Percentiles rank a stretch among this genome's conserved stretches.
Conservation (phyloP, 2,113 vertebrate species). For the Gasterosteus aculeatus region DNA sequence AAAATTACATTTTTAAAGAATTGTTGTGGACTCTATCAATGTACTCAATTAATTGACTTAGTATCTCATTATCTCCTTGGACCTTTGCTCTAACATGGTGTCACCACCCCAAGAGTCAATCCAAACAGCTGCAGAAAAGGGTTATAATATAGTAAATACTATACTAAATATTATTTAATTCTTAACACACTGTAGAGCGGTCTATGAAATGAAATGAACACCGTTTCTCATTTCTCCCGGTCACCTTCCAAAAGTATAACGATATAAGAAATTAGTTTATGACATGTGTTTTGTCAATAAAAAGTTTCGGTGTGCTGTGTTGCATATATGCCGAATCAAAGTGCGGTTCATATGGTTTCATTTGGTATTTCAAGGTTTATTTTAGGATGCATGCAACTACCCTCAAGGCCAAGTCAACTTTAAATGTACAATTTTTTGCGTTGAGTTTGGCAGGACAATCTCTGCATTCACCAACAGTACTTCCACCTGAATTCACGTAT, state of each 20-base stretch:
- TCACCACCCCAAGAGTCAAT: background rate
- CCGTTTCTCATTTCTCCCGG: too few species aligned
- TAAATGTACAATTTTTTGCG: background rate
- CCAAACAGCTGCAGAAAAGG: background rate
- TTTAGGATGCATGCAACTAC: rapidly evolving
- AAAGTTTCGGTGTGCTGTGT: too few species aligned
- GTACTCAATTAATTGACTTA: background rate
- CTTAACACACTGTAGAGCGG: background rate
- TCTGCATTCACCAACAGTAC: too few species aligned
- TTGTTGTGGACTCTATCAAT: background rate
- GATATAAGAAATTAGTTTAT: background rate
- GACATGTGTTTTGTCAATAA: background rate
- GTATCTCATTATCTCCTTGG: background rate
- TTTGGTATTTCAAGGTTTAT: rapidly evolving
- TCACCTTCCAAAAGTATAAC: background rate
- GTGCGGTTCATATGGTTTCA: rapidly evolving
- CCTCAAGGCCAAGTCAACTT: background rate
- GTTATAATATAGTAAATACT: background rate
- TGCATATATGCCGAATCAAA: background rate
- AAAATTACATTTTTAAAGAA: background rate
- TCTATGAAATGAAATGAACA: background rate
- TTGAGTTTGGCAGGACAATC: background rate
- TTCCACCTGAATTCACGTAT: too few species aligned
- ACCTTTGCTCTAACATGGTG: background rate
- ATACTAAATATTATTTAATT: too few species aligned